Percentiles rank a stretch among this genome's conserved stretches.
Conservation (phyloP, 2,888 invertebrate species). For the Pristionchus entomophagus region DNA sequence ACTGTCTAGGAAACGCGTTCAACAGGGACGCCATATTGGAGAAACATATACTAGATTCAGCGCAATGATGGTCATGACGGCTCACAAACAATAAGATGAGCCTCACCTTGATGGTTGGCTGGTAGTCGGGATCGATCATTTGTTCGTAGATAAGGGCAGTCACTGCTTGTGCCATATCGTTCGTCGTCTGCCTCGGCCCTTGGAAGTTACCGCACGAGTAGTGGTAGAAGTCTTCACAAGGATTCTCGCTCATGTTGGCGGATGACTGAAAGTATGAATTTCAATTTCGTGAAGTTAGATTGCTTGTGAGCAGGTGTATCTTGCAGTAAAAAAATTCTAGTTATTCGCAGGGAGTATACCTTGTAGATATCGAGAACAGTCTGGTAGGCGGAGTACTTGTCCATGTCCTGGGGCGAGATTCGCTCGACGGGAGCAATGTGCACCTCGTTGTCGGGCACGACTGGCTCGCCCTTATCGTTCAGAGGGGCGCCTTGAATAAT, state of each 20-base stretch:
- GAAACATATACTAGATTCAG: background rate
- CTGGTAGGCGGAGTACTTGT: conserved; percentile 56
- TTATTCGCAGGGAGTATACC: too few relatives aligned
- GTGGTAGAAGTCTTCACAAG: too few relatives aligned
- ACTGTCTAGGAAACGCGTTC: too few relatives aligned
- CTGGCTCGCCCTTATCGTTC: conserved; percentile 49
- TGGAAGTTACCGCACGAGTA: too few relatives aligned
- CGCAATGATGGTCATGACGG: background rate
- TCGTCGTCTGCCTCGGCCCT: too few relatives aligned
- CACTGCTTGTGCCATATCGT: too few relatives aligned
- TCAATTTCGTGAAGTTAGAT: background rate
- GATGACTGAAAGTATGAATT: background rate
- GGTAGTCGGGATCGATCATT: too few relatives aligned
- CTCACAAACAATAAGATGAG: background rate
- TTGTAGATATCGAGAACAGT: conserved; percentile 43
- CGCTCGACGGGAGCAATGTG: conserved; percentile 54
- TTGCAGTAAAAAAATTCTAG: too few relatives aligned
- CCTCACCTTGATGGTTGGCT: conserved; percentile 51
- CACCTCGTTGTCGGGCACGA: conserved; percentile 51
- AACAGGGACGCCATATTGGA: background rate
- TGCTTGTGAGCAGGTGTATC: too few relatives aligned
- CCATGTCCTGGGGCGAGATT: conserved; percentile 53
- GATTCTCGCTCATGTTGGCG: too few relatives aligned
- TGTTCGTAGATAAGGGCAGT: too few relatives aligned
- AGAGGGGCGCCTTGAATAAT: background rate